Evolutionary conservation across 2,113 vertebrate species (phyloP).

Genomic region (Spea bombifrons): DNA sequence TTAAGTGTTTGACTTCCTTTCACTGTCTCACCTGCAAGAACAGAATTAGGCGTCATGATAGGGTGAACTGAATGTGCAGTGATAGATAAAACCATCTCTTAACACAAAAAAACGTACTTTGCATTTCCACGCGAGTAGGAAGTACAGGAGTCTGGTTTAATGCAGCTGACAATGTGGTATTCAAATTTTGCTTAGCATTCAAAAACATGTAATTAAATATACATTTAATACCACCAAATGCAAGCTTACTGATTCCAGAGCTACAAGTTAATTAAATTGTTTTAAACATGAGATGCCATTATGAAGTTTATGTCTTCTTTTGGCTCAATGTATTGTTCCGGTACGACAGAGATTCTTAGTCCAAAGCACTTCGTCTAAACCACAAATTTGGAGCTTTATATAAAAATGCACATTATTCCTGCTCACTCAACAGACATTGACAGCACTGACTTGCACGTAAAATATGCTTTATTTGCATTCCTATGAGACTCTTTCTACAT

Average conservation of each 20-base stretch:
- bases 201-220: slow-evolving; percentile 44
- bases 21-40: slow-evolving; percentile 22
- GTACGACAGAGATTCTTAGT: slow-evolving; percentile 1
- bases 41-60: background rate
- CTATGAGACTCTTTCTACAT: background rate
- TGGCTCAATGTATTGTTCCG: background rate
- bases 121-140: slow-evolving; percentile 16
- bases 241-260: slow-evolving; percentile 21
- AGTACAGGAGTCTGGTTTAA: slow-evolving; percentile 6
- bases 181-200: slow-evolving; percentile 38
- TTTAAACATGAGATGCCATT: slow-evolving; percentile 28
- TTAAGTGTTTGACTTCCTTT: slow-evolving; percentile 30
- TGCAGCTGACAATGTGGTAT: slow-evolving; percentile 37
- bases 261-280: slow-evolving; percentile 35
- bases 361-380: background rate
- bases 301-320: slow-evolving; percentile 11
- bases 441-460: background rate
- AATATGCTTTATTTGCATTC: background rate
- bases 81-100: slow-evolving; percentile 20
- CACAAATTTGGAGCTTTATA: background rate
- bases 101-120: background rate
- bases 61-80: background rate
- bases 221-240: slow-evolving; percentile 35
- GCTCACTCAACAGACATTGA: background rate
- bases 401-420: background rate